Evolutionary conservation across 92 coral and sea anemone species (phyloP).

Genomic region (Chrysogorgia sp.): DNA sequence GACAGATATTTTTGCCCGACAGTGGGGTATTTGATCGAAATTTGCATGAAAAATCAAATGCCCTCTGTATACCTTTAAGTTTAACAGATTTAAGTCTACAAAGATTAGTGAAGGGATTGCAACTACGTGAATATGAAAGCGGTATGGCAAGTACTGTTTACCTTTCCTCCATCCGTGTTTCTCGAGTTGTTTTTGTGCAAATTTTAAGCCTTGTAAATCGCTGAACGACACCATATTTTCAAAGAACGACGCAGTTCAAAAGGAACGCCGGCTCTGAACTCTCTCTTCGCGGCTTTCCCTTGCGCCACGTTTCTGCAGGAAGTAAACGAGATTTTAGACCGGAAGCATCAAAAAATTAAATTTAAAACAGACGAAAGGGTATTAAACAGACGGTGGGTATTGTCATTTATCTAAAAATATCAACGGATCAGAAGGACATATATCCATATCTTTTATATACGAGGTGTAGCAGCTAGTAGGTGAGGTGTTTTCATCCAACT

Average conservation of each 20-base stretch:
- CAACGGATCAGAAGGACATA: no score
- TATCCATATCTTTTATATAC: no score
- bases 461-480: background rate
- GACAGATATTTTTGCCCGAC: no score
- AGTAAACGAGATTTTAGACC: conserved; percentile 5
- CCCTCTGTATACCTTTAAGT: no score
- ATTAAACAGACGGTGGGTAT: no score
- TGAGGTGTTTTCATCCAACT: background rate
- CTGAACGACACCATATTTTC: no score
- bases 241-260: background rate
- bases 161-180: conserved; percentile 96
- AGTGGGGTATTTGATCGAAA: no score
- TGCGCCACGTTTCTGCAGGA: conserved; percentile 41
- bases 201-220: conserved; percentile 35
- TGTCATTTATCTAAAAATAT: no score
- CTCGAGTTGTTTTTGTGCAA: conserved; percentile 84
- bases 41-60: no score
- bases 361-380: background rate
- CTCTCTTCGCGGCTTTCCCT: background rate
- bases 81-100: no score
- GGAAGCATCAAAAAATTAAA: background rate
- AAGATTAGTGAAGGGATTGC: no score
- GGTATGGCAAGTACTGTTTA: conserved; percentile 17
- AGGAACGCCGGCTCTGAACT: background rate
- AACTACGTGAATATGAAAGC: no score